A percentile compares a stretch with the other conserved stretches of the same genome.
Conservation (phyloP, 2,797 vertebrate genomes). For the Danio jaintianensis region DNA sequence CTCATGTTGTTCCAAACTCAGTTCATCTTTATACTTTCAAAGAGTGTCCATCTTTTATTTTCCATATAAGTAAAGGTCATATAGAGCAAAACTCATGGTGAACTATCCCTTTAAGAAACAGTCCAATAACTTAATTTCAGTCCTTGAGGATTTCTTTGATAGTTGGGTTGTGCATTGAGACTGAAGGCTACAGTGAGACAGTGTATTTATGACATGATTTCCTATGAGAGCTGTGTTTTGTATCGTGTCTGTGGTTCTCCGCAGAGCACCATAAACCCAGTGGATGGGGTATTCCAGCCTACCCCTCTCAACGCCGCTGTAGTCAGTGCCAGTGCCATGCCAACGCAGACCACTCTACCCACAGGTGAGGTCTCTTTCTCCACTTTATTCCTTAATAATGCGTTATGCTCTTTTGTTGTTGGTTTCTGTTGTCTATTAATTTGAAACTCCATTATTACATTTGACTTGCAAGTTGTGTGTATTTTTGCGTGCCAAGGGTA, state of each 20-base stretch:
- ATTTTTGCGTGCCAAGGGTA: not conserved
- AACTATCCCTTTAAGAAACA: not conserved
- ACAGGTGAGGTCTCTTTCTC: constrained; percentile 80
- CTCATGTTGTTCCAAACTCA: not conserved
- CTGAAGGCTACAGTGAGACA: not conserved
- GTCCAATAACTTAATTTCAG: not conserved
- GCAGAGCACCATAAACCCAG: constrained; percentile 98
- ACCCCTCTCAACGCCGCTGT: constrained; percentile 85
- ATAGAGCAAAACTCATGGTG: not conserved
- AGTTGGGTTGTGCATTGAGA: constrained; percentile 1
- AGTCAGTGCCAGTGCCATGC: constrained; percentile 93
- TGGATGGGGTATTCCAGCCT: constrained; percentile 96
- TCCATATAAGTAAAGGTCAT: not conserved
- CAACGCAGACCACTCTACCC: constrained; percentile 92
- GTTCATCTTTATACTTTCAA: not conserved
- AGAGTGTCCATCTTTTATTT: not conserved
- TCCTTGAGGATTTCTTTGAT: not conserved
- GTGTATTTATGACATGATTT: constrained; percentile 14
- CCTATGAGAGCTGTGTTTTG: constrained; percentile 47
- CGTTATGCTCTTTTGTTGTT: constrained; percentile 15
- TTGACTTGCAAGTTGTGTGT: constrained; percentile 34
- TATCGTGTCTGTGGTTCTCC: constrained; percentile 61
- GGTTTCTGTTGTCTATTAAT: constrained; percentile 15
- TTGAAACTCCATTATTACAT: not conserved
- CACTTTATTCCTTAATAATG: constrained; percentile 8